phyloP scores from a whole-genome alignment of 23 tunicate genomes.

The Botrylloides violaceus region DNA sequence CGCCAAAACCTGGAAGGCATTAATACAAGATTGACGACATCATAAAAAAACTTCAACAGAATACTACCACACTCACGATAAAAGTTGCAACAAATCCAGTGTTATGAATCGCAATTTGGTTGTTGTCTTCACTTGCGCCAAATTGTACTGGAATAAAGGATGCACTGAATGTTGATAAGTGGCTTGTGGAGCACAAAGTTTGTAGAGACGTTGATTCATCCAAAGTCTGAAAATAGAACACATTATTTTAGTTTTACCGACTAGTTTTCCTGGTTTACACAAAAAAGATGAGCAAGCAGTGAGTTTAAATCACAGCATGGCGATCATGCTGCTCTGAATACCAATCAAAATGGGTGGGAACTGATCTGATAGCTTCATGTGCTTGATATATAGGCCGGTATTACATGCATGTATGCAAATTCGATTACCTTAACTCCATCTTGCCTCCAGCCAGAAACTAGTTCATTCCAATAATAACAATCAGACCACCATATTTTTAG shows the following conservation, averaged over 20 bases:
- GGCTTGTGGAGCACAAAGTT: conserved; percentile 54
- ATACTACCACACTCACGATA: background rate
- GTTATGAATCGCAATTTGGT: background rate
- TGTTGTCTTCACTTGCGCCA: background rate
- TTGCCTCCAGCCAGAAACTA: conserved; percentile 29
- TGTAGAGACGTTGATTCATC: conserved; percentile 47
- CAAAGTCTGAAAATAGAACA: conserved; percentile 25
- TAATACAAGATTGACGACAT: too few relatives aligned
- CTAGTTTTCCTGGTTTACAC: background rate
- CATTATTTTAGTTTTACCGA: background rate
- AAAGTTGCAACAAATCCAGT: conserved; percentile 11
- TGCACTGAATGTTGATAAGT: conserved; percentile 34
- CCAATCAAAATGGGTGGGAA: too few relatives aligned
- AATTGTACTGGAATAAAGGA: conserved; percentile 16
- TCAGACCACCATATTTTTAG: conserved; percentile 69
- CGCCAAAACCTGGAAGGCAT: background rate
- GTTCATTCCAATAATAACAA: conserved; percentile 56
- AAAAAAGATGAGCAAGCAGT: too few relatives aligned
- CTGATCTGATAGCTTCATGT: too few relatives aligned
- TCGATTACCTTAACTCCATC: conserved; percentile 44
- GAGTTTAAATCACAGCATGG: background rate
- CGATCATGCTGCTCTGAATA: too few relatives aligned
- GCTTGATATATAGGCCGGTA: too few relatives aligned
- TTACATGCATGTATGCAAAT: background rate
- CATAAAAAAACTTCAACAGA: too few relatives aligned